A percentile compares a stretch with the other conserved stretches of the same genome.
Evolutionary conservation across 2,113 vertebrate genomes (phyloP).

Genomic region (Petrocephalus zakoni): DNA sequence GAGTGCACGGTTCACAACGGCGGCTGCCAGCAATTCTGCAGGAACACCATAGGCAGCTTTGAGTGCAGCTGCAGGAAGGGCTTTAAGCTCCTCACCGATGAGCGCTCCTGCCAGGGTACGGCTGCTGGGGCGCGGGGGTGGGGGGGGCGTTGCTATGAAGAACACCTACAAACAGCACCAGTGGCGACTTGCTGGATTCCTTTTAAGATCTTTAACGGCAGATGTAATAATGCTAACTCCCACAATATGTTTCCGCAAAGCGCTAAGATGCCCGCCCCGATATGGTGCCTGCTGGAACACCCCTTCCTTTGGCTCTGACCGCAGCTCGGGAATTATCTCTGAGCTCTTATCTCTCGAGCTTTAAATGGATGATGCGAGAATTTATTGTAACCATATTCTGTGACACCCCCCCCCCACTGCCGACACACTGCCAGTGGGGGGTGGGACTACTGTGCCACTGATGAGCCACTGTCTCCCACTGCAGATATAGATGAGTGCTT

Average conservation of each 20-base stretch:
- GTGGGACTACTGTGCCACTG: constrained; percentile 9
- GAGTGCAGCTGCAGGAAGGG: constrained; percentile 95
- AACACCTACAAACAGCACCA: constrained; percentile 19
- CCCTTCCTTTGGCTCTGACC: not conserved
- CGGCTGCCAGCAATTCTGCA: constrained; percentile 93
- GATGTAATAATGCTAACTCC: constrained; percentile 20
- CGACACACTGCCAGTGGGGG: not conserved
- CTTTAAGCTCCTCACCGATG: constrained; percentile 94
- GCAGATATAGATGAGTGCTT: constrained; percentile 96
- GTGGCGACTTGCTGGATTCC: constrained; percentile 43
- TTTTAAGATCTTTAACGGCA: constrained; percentile 44
- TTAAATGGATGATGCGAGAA: not conserved
- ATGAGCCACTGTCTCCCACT: constrained; percentile 52
- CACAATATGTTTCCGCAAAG: constrained; percentile 29
- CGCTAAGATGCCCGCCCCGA: constrained; percentile 24
- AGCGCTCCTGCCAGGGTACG: constrained; percentile 91
- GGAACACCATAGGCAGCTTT: constrained; percentile 94
- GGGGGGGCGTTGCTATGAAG: not conserved
- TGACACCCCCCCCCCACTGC: not conserved
- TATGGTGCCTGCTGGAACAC: constrained; percentile 17
- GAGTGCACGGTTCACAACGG: constrained; percentile 86
- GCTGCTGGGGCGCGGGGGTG: constrained; percentile 13
- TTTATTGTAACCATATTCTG: not conserved
- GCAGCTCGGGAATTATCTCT: not conserved
- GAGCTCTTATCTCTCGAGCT: not conserved